These are phyloP conservation scores for Egretta garzetta DNA, from an alignment of 2,113 vertebrate genomes.

Conservation along the genomic window DNA sequence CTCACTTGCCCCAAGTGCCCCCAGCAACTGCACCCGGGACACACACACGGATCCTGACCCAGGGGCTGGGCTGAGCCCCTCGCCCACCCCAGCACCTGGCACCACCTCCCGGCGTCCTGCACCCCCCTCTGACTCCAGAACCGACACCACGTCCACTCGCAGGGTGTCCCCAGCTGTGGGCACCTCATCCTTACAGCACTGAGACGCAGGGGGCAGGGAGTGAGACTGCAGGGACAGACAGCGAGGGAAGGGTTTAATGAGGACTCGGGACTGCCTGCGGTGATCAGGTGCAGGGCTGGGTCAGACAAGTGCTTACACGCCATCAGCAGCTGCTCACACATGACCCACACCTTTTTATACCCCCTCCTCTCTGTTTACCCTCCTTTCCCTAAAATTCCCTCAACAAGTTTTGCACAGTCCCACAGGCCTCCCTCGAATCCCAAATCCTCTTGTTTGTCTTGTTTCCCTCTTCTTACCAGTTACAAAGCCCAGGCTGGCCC, in stretches of 20 bases:
- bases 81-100: background rate
- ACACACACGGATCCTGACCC: accelerated
- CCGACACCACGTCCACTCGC: background rate
- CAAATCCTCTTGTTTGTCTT: background rate
- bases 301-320: background rate
- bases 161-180: background rate
- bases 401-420: background rate
- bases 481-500: background rate
- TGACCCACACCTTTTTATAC: background rate
- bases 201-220: background rate
- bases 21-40: background rate
- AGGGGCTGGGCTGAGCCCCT: background rate
- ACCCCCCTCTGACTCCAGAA: too few species aligned
- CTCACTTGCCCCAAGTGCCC: accelerated
- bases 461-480: background rate
- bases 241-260: background rate
- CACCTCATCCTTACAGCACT: background rate
- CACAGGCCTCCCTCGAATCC: accelerated
- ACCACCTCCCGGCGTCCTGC: accelerated
- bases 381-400: background rate
- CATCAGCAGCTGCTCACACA: background rate
- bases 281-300: background rate
- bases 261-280: background rate
- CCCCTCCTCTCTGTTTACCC: background rate
- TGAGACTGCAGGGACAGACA: background rate